Conservation (phyloP, 2,113 vertebrate species). For the Lasiurus borealis region DNA sequence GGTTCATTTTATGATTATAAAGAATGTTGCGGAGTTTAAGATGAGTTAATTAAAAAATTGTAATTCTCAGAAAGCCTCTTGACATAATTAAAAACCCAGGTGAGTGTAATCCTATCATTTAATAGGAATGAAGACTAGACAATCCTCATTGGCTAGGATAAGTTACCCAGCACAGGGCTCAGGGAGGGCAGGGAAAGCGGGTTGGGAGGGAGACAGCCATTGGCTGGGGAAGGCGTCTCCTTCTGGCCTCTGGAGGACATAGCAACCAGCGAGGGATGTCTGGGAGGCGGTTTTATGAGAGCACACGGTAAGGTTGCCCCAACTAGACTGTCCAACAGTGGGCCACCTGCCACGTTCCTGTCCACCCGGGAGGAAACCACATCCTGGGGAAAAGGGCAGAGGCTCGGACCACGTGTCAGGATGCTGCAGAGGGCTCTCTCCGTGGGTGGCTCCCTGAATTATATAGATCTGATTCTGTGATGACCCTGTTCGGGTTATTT, state of each 20-base stretch:
- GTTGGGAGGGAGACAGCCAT: accelerated
- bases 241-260: neutral
- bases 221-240: accelerated
- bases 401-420: accelerated
- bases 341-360: accelerated
- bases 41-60: conserved; percentile 76
- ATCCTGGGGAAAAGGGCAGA: neutral
- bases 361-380: accelerated
- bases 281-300: accelerated
- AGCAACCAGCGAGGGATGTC: accelerated
- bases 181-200: accelerated
- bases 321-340: accelerated
- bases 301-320: accelerated
- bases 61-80: conserved; percentile 78
- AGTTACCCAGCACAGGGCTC: neutral
- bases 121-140: neutral
- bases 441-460: accelerated
- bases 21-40: conserved; percentile 30
- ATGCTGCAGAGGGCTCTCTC: neutral
- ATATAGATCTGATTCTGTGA: accelerated
- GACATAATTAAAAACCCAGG: conserved; percentile 73
- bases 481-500: neutral
- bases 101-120: conserved; percentile 65
- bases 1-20: conserved; percentile 46
- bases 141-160: accelerated